phyloP scores from a whole-genome alignment of 2,888 invertebrate genomes.

The Eupithecia subfuscata region DNA sequence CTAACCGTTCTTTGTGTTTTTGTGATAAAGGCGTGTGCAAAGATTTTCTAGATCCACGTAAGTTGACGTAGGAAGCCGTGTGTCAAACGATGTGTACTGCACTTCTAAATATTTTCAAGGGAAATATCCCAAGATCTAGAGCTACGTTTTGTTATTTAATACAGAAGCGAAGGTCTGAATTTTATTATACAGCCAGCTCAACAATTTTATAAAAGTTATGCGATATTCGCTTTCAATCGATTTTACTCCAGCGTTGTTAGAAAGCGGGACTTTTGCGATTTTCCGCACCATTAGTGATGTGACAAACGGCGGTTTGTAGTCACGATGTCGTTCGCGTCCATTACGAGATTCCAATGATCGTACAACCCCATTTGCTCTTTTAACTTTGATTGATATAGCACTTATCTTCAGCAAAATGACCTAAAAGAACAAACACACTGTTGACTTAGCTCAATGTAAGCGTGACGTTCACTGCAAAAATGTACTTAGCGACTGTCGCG shows the following conservation, averaged over 20 bases:
- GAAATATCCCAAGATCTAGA: not conserved
- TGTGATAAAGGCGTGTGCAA: conserved; percentile 54
- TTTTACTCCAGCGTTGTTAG: conserved; percentile 67
- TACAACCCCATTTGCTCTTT: conserved; percentile 71
- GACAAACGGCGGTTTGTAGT: conserved; percentile 78
- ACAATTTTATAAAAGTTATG: conserved; percentile 42
- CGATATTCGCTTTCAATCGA: conserved; percentile 68
- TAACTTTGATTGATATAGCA: conserved; percentile 66
- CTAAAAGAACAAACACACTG: not conserved
- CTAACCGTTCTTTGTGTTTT: conserved; percentile 73
- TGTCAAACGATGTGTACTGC: not conserved
- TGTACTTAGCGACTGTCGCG: not conserved
- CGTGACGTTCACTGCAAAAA: not conserved
- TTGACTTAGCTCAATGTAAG: not conserved
- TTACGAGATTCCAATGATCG: conserved; percentile 75
- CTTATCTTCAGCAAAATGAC: conserved; percentile 53
- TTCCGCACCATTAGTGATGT: conserved; percentile 77
- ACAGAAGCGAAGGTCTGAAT: not conserved
- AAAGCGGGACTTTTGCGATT: conserved; percentile 74
- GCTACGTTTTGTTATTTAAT: conserved; percentile 1
- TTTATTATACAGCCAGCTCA: conserved; percentile 19
- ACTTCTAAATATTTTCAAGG: not conserved
- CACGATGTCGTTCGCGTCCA: conserved; percentile 76
- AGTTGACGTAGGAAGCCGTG: not conserved
- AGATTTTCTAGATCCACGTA: conserved; percentile 34